Percentiles rank a stretch among this genome's conserved stretches.
Conservation (phyloP, 2,888 invertebrate genomes). For the Drosophila stalkeri region DNA sequence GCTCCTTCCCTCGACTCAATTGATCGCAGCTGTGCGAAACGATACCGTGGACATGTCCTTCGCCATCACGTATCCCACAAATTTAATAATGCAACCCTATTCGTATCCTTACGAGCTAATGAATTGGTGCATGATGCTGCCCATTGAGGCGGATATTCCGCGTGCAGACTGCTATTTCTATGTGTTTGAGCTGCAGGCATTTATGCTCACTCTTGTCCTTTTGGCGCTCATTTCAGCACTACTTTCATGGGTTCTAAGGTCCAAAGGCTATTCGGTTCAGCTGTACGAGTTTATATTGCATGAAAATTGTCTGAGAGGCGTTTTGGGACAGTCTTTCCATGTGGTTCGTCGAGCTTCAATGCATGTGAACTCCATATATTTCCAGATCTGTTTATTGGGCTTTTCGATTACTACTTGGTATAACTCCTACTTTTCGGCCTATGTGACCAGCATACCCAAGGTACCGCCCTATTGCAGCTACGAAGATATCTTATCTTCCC, state of each 20-base stretch:
- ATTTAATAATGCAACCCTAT: background rate
- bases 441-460: slow-evolving; percentile 1
- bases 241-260: background rate
- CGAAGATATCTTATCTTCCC: background rate
- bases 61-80: slow-evolving; percentile 42
- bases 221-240: background rate
- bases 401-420: background rate
- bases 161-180: background rate
- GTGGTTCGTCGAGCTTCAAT: background rate
- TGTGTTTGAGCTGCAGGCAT: background rate
- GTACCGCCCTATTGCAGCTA: background rate
- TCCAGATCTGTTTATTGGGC: background rate
- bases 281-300: background rate
- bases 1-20: slow-evolving; percentile 47
- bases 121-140: background rate
- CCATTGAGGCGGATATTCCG: background rate
- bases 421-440: background rate
- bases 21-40: slow-evolving; percentile 65
- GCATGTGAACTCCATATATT: background rate
- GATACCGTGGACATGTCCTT: slow-evolving; percentile 72
- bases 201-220: background rate
- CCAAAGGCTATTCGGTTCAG: background rate
- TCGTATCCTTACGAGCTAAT: background rate
- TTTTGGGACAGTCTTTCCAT: background rate
- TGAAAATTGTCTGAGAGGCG: background rate